A percentile compares a stretch with the other conserved stretches of the same genome.
Conservation (phyloP, 2,888 invertebrate genomes). For the Pinctada fucata region DNA sequence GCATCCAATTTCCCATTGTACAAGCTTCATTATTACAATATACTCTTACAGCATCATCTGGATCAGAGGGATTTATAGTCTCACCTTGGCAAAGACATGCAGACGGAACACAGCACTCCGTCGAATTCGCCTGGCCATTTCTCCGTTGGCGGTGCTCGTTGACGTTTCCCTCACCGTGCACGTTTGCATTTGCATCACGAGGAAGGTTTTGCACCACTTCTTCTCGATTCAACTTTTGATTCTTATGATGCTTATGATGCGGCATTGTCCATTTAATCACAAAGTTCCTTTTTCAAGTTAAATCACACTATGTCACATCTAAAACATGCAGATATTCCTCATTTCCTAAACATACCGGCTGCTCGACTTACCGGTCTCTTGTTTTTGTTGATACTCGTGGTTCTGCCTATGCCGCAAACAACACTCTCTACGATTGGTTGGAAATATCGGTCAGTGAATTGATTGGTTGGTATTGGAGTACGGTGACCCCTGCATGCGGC, state of each 20-base stretch:
- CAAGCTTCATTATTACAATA: constrained; percentile 97
- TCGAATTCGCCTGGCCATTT: constrained; percentile 17
- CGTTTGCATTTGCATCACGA: constrained; percentile 55
- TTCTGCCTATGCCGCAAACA: constrained; percentile 21
- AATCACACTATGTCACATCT: constrained; percentile 18
- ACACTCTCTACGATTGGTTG: constrained; percentile 29
- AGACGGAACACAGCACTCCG: constrained; percentile 65
- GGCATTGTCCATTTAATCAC: constrained; percentile 56
- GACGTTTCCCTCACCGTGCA: constrained; percentile 20
- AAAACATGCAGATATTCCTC: background rate
- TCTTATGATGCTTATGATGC: constrained; percentile 62
- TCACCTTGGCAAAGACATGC: constrained; percentile 59
- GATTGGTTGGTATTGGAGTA: constrained; percentile 32
- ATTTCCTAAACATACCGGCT: constrained; percentile 22
- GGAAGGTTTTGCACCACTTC: constrained; percentile 53
- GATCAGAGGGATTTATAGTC: constrained; percentile 64
- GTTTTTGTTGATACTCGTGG: constrained; percentile 37
- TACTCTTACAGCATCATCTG: constrained; percentile 85
- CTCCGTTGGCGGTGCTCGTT: background rate
- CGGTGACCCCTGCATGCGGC: constrained; percentile 32
- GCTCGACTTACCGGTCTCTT: constrained; percentile 27
- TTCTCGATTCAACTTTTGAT: constrained; percentile 51
- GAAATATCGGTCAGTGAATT: constrained; percentile 35
- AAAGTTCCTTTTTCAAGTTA: constrained; percentile 1
- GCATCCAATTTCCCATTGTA: constrained; percentile 93